A percentile compares a stretch with the other conserved stretches of the same genome.
Conservation (phyloP, 2,888 invertebrate genomes). For the Agrochola lota region DNA sequence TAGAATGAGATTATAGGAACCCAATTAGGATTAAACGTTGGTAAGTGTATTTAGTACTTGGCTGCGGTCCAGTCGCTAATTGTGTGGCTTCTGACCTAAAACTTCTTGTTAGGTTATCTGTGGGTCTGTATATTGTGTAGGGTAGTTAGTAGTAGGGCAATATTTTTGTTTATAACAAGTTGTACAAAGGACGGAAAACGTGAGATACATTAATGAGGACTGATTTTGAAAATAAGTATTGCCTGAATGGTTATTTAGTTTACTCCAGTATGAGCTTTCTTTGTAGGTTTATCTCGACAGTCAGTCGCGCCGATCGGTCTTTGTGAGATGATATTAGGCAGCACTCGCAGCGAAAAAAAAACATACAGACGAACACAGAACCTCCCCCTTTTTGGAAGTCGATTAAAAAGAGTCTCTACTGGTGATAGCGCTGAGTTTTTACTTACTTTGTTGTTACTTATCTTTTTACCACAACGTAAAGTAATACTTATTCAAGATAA, state of each 20-base stretch:
- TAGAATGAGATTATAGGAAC: constrained; percentile 23
- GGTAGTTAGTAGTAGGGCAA: background rate
- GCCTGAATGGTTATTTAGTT: background rate
- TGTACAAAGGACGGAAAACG: background rate
- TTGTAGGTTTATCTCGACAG: no score
- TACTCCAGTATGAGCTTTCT: background rate
- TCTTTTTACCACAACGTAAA: background rate
- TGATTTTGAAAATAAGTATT: background rate
- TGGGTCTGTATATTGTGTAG: background rate
- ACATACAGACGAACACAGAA: no score
- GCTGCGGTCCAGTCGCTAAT: constrained; percentile 41
- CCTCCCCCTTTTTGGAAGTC: no score
- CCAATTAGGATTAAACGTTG: constrained; percentile 33
- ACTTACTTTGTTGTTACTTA: no score
- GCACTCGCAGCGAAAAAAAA: no score
- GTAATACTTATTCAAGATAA: background rate
- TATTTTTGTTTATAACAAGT: background rate
- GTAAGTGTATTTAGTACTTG: constrained; percentile 51
- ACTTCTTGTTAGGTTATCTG: constrained; percentile 30
- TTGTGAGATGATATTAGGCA: no score
- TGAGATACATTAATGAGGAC: constrained; percentile 6
- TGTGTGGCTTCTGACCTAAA: constrained; percentile 38
- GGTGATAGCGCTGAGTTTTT: background rate
- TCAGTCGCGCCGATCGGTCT: no score
- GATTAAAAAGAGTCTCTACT: background rate